phyloP scores from a whole-genome alignment of 2,888 invertebrate genomes.

The Dorcus parallelipipedus region DNA sequence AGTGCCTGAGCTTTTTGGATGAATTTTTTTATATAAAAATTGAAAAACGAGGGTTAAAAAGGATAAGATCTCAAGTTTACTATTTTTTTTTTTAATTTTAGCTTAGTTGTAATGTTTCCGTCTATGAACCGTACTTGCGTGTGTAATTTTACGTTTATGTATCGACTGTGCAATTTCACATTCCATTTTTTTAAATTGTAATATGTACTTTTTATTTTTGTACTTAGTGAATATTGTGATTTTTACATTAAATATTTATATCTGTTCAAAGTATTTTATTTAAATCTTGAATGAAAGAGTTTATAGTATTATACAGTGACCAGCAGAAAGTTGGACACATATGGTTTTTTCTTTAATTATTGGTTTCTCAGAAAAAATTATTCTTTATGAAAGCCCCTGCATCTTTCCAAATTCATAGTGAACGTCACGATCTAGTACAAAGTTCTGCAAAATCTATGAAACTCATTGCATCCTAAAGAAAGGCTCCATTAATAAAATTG shows the following conservation, averaged over 20 bases:
- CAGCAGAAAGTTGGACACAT: too few species aligned
- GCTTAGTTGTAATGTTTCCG: too few species aligned
- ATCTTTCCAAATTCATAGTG: too few species aligned
- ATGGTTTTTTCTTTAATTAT: too few species aligned
- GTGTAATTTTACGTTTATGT: background rate
- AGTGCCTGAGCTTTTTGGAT: constrained; percentile 21
- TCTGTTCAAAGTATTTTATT: constrained; percentile 10
- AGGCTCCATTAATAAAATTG: too few species aligned
- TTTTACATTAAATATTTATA: constrained; percentile 26
- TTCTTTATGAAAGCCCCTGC: too few species aligned
- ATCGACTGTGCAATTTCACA: constrained; percentile 21
- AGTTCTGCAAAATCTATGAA: too few species aligned
- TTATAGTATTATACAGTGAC: too few species aligned
- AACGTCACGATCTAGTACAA: too few species aligned
- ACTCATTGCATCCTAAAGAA: too few species aligned
- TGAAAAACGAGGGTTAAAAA: background rate
- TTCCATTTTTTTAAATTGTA: constrained; percentile 25
- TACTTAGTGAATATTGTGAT: constrained; percentile 16
- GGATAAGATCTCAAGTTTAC: constrained; percentile 9
- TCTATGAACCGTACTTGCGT: background rate
- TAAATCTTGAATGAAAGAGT: background rate
- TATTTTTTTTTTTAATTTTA: background rate
- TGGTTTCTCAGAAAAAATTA: too few species aligned
- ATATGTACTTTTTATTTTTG: constrained; percentile 11
- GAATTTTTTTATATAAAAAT: constrained; percentile 12